Evolutionary conservation across 2,797 vertebrate species (phyloP).

Genomic region (Pseudochirops corinnae): DNA sequence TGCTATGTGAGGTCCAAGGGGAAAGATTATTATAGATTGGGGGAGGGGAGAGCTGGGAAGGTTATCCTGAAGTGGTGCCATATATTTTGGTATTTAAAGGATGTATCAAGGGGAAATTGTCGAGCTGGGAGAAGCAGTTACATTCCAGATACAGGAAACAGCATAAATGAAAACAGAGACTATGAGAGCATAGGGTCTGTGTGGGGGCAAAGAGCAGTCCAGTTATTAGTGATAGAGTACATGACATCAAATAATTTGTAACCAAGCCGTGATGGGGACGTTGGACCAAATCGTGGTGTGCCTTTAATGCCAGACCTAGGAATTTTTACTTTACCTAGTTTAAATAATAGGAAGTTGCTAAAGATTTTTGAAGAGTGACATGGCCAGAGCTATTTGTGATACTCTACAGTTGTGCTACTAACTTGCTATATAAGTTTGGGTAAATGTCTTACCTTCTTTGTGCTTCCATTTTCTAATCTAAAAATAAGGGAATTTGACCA

Average conservation of each 20-base stretch:
- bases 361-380: too few species aligned
- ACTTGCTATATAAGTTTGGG: too few species aligned
- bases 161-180: background rate
- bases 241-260: background rate
- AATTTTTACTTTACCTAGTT: background rate
- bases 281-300: background rate
- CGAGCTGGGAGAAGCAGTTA: background rate
- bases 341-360: background rate
- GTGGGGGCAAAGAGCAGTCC: background rate
- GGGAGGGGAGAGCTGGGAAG: background rate
- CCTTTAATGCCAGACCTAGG: background rate
- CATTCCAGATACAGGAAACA: background rate
- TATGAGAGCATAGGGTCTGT: background rate
- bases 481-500: too few species aligned
- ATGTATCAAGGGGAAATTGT: background rate
- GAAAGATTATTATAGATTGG: background rate
- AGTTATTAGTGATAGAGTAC: background rate
- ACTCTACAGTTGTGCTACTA: too few species aligned
- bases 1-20: background rate
- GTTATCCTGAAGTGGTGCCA: background rate
- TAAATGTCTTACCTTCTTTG: too few species aligned
- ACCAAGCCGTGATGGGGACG: too few species aligned
- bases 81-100: background rate
- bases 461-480: too few species aligned
- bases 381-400: too few species aligned